Evolutionary conservation across 30 jellyfish, hydroid and myxozoan genomes (phyloP), one percentile per base, ranked within the genome.

Genomic region (Pelagia noctiluca): DNA sequence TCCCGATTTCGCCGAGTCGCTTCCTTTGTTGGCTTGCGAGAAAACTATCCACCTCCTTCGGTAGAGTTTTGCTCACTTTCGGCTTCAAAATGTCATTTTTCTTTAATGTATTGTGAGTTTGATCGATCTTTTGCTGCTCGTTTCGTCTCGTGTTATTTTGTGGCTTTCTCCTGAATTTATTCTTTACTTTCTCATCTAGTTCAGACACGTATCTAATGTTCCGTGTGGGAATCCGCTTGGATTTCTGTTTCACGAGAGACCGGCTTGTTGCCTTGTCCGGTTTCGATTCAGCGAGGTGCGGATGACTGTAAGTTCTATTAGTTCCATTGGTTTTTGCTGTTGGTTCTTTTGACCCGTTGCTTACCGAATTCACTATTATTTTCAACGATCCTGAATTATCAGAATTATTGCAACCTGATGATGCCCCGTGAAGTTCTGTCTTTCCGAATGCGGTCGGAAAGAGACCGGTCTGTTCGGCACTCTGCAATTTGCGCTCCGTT

Each of bases 131-230:
- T 42, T 16, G 57, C 57, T 52, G 4, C 68, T 52, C 26, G 7
- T 19, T 3, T 30, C 26, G 16, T 52, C 68, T 2, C 4, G 26
- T 19, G 28, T 5, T 52, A 19, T 5, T 52, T 52, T 52, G 30
- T 3, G 28, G 16, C 21, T 75, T 75, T 22, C 85, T 33, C 34
- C 91, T 70, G 36, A 36, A 93, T 57, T 93, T 93, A 34, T 93
- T 83, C 25, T 90, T 88, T 3, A 93, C 24, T 2, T 65, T 69
- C 54, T 88, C 86, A 72, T 88, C 96, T 50, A 94, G 83, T 83
- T 94, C 99, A 3, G 97, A 84, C 28, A 94, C 99, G 68, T 94
- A 94, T 30, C 92, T 94, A 49, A 88, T 87, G 64, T 89, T 95
- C 50, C 99, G 67, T 24, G 93, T 74, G 2, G 97, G 99, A 8